These are phyloP conservation scores for Cyprinodon tularosa DNA, from an alignment of 2,113 vertebrate genomes.

Conservation along the genomic window DNA sequence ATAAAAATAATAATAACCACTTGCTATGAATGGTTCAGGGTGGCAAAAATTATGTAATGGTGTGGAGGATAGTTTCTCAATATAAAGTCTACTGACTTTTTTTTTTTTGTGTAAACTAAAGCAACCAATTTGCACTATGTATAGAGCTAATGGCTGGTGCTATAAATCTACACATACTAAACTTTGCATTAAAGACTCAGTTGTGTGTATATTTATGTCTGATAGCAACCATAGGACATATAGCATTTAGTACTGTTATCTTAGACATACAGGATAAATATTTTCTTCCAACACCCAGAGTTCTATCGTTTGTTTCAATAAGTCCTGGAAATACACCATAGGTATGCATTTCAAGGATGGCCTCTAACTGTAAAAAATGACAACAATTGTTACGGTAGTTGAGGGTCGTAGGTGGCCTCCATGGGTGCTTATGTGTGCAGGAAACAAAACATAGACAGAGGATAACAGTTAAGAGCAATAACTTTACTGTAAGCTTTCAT, in stretches of 20 bases:
- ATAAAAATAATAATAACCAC: no score
- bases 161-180: no score
- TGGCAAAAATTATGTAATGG: no score
- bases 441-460: background rate
- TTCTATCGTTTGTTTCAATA: constrained; percentile 55
- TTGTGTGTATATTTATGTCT: background rate
- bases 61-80: no score
- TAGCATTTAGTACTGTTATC: background rate
- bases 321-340: constrained; percentile 28
- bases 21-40: no score
- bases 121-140: no score
- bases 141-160: no score
- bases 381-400: constrained; percentile 24
- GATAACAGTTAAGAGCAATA: constrained; percentile 17
- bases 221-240: background rate
- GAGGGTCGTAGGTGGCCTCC: constrained; percentile 6
- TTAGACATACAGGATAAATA: constrained; percentile 5
- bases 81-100: no score
- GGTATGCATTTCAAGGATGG: constrained; percentile 55
- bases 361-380: constrained; percentile 55
- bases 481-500: constrained; percentile 8
- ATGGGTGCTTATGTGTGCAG: background rate
- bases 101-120: no score
- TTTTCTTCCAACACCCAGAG: background rate
- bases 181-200: background rate